Percentiles rank a stretch among this genome's conserved stretches.
Evolutionary conservation across 2,113 vertebrate genomes (phyloP).

Genomic region (Hippopotamus amphibius): DNA sequence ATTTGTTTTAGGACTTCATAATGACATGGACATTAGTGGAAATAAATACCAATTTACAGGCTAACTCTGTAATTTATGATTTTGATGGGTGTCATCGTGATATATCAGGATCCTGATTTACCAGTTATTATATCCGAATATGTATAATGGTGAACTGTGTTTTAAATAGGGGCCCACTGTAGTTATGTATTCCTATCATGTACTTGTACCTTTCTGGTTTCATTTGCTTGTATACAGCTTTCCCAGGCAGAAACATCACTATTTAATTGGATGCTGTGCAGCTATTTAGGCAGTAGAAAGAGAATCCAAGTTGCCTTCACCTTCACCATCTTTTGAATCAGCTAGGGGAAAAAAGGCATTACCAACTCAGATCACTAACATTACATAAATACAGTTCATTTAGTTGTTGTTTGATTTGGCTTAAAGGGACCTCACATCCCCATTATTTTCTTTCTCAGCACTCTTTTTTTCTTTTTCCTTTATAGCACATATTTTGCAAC

Average conservation of each 20-base stretch:
- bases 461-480: neutral
- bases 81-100: conserved; percentile 8
- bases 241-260: conserved; percentile 55
- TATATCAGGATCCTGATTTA: conserved; percentile 6
- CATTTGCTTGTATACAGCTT: conserved; percentile 72
- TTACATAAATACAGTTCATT: conserved; percentile 16
- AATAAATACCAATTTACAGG: conserved; percentile 54
- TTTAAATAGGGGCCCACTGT: conserved; percentile 4
- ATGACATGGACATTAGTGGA: neutral
- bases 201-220: conserved; percentile 59
- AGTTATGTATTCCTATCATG: conserved; percentile 66
- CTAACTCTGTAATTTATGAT: conserved; percentile 30
- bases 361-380: conserved; percentile 44
- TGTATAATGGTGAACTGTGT: neutral
- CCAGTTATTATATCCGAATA: conserved; percentile 1
- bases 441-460: conserved; percentile 1
- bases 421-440: conserved; percentile 35
- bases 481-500: neutral
- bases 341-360: neutral
- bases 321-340: conserved; percentile 43
- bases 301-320: conserved; percentile 57
- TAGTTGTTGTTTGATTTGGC: conserved; percentile 40
- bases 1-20: conserved; percentile 32
- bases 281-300: conserved; percentile 60
- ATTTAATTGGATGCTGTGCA: conserved; percentile 63